phyloP scores from a whole-genome alignment of 2,888 invertebrate genomes.

The Drosophila antonietae region DNA sequence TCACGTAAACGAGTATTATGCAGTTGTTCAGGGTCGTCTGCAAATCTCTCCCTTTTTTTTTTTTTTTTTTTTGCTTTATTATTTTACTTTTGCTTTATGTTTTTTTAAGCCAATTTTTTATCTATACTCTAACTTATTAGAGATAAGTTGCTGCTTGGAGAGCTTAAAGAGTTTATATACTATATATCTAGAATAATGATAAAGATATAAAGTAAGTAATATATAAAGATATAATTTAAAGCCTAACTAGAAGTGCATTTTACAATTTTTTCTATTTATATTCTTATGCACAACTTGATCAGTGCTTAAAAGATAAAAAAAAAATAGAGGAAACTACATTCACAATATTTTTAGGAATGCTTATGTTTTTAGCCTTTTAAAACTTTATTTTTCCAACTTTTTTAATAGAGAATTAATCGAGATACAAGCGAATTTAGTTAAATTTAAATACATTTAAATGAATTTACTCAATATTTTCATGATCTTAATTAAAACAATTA shows the following conservation, averaged over 20 bases:
- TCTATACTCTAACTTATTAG: not conserved
- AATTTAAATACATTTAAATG: not conserved
- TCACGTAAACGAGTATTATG: not conserved
- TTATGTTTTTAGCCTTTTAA: too few relatives aligned
- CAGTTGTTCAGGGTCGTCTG: not conserved
- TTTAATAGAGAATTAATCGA: too few relatives aligned
- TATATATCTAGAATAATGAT: not conserved
- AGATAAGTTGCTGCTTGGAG: not conserved
- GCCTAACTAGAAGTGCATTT: not conserved
- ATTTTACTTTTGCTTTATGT: not conserved
- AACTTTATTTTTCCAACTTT: too few relatives aligned
- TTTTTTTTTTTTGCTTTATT: not conserved
- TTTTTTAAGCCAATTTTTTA: constrained; percentile 6
- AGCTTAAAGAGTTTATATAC: not conserved
- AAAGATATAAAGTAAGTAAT: too few relatives aligned
- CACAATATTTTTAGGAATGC: too few relatives aligned
- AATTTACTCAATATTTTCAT: not conserved
- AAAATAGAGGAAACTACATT: not conserved
- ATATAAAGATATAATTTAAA: too few relatives aligned
- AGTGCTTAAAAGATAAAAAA: not conserved
- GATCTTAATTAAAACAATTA: not conserved
- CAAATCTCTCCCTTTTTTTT: not conserved
- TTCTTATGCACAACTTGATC: too few relatives aligned
- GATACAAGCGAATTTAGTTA: too few relatives aligned
- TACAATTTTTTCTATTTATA: too few relatives aligned